Percentiles rank a stretch among this genome's conserved stretches.
phyloP scores from a whole-genome alignment of 1,140 invertebrate genomes.

The Aphaenogaster rudis region DNA sequence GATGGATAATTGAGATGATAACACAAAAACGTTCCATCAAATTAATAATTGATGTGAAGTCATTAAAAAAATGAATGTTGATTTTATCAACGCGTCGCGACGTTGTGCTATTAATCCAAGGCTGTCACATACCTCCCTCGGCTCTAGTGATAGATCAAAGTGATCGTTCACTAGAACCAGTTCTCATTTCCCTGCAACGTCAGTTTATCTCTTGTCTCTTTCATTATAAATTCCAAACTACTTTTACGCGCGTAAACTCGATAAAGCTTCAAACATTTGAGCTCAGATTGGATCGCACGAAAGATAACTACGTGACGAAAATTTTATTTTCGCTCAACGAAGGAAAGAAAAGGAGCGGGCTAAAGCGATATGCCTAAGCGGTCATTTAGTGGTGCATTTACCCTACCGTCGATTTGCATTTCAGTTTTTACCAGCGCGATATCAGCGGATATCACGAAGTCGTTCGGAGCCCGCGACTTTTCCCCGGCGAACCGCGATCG shows the following conservation, averaged over 20 bases:
- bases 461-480: constrained; percentile 43
- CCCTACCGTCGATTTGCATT: constrained; percentile 43
- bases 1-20: not conserved
- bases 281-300: not conserved
- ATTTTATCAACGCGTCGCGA: not conserved
- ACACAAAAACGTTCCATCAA: not conserved
- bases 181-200: not conserved
- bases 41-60: constrained; percentile 7
- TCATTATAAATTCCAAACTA: constrained; percentile 15
- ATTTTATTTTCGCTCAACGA: constrained; percentile 11
- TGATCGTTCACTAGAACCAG: not conserved
- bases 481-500: constrained; percentile 74
- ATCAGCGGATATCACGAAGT: constrained; percentile 31
- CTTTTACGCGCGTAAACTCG: not conserved
- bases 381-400: constrained; percentile 36
- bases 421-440: constrained; percentile 12
- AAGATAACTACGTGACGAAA: not conserved
- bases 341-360: not conserved
- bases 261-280: not conserved
- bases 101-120: not conserved
- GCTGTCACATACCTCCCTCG: not conserved
- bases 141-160: not conserved
- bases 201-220: not conserved
- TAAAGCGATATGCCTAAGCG: not conserved
- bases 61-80: constrained; percentile 20